Evolutionary conservation across 2,113 vertebrate genomes (phyloP).

Genomic region (Tyto alba): DNA sequence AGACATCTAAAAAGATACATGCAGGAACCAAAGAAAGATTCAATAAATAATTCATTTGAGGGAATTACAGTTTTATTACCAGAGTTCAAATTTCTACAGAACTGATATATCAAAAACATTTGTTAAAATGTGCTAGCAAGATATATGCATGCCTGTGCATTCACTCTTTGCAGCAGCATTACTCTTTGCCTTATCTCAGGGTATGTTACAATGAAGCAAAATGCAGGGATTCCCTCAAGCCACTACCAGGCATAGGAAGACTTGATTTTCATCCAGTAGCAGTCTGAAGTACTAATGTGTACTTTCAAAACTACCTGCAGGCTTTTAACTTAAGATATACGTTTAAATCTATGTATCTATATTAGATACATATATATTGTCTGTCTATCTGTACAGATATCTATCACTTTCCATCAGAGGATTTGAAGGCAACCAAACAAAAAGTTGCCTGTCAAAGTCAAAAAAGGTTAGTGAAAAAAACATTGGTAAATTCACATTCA

Average conservation of each 20-base stretch:
- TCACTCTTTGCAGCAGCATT: neutral
- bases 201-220: neutral
- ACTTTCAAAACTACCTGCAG: neutral
- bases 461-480: neutral
- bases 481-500: neutral
- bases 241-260: neutral
- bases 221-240: neutral
- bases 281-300: fast-evolving
- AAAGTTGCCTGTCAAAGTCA: neutral
- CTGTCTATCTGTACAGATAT: neutral
- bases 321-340: neutral
- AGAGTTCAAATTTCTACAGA: neutral
- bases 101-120: neutral
- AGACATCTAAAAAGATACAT: neutral
- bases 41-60: neutral
- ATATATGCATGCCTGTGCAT: no score
- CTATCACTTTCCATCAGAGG: neutral
- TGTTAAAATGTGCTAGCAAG: neutral
- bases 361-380: neutral
- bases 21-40: neutral
- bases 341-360: neutral
- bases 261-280: neutral
- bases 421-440: neutral
- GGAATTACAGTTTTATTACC: neutral
- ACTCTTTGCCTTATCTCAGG: neutral